Evolutionary conservation across 2,113 vertebrate genomes (phyloP), one percentile per base, ranked within the genome.

Genomic region (Cyprinodon tularosa): DNA sequence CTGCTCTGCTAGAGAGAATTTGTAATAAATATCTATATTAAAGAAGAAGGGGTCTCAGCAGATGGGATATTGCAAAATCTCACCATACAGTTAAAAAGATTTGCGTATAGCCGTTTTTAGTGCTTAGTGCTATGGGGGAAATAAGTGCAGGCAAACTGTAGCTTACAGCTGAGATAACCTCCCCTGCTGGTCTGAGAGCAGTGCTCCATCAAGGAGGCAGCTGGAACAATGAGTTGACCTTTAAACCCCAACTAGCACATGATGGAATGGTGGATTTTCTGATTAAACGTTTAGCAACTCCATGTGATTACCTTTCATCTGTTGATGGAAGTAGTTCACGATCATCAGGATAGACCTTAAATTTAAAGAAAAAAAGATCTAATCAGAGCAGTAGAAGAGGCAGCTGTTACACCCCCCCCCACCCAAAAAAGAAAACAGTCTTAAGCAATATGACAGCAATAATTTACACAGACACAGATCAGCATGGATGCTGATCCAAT

Each of bases 141-240:
- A 66, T 14, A 60, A 82, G 71, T 57, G 36, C 62, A 73, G 68
- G 76, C 14, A 6, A 38, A 74, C 69, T 85, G 87, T 83, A 81
- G 76, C 82, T 85, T 53, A 78, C 92, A 93, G 92, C 92, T 93
- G 92, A 90, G 76, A 93, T 76, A 93, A 93, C 89, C 84, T 89
- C 82, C 91, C 92, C 92, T 84, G 89, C 90, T 87, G 89, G 22
- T 83, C 68, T 59, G 70, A 73, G 81, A 87, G 71, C 84, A 81
- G 84, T 88, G 81, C 86, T 92, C 88, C 84, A 90, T 91, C 85
- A 90, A 61, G 64, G 73, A 84, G 77, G 83, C 90, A 92, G 89
- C 90, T 85, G 87, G 77, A 92, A 84, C 85, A 88, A 80, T 88
- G 84, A 84, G 44, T 48, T 76, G 90, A 88, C 87, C 89, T 91